Conservation (phyloP, 35 echinoderm and acorn worm species). For the Heliocidaris tuberculata region DNA sequence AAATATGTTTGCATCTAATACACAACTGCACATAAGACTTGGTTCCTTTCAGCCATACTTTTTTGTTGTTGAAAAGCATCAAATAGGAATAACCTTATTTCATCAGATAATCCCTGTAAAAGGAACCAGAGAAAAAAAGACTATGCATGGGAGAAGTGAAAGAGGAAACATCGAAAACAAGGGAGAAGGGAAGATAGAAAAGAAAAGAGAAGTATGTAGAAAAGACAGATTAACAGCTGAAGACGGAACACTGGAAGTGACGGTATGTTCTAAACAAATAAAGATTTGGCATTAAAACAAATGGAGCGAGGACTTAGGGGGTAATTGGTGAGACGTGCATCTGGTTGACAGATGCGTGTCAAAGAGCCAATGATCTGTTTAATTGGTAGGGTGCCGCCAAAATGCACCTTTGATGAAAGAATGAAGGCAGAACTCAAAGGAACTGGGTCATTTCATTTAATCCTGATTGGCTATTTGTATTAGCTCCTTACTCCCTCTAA, state of each 20-base stretch:
- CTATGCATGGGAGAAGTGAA: background rate
- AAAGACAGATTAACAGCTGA: background rate
- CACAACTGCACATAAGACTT: background rate
- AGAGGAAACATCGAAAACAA: background rate
- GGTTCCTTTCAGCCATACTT: background rate
- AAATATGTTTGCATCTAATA: background rate
- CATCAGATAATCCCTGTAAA: background rate
- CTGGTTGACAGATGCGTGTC: constrained; percentile 20
- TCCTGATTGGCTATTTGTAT: constrained; percentile 15
- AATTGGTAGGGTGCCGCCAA: constrained; percentile 28
- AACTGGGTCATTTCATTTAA: constrained; percentile 32
- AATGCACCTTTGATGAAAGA: constrained; percentile 22
- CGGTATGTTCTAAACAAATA: constrained; percentile 15
- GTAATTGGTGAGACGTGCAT: constrained; percentile 5
- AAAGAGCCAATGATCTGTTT: background rate
- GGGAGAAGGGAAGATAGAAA: background rate
- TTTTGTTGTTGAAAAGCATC: background rate
- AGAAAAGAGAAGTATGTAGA: background rate
- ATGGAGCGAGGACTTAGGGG: background rate
- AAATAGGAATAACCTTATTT: background rate
- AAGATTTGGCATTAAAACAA: constrained; percentile 9
- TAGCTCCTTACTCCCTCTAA: background rate
- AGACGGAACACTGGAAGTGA: background rate
- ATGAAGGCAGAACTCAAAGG: background rate
- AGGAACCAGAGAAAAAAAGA: background rate